Percentiles rank a stretch among this genome's conserved stretches.
phyloP scores from a whole-genome alignment of 30 jellyfish, hydroid and myxozoan species.

The Nemopilema nomurai region DNA sequence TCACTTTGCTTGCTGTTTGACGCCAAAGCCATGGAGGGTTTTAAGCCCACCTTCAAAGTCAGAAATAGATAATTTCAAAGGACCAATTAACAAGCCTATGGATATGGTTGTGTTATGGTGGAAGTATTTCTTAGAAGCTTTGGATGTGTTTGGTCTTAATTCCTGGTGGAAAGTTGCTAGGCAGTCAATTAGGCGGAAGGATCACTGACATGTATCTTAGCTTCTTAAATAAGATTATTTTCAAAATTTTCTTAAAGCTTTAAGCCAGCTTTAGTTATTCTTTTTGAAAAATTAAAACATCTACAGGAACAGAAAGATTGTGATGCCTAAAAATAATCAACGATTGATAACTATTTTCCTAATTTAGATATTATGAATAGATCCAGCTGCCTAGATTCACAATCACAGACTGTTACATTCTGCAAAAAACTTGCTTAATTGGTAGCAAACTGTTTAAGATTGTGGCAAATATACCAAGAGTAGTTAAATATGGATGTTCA shows the following conservation, averaged over 20 bases:
- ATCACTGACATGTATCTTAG: slow-evolving; percentile 14
- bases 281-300: too few species aligned
- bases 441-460: too few species aligned
- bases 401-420: too few species aligned
- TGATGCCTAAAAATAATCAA: too few species aligned
- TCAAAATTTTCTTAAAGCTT: not conserved
- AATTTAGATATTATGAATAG: too few species aligned
- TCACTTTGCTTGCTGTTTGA: slow-evolving; percentile 97
- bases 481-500: too few species aligned
- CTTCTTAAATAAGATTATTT: not conserved
- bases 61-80: slow-evolving; percentile 49
- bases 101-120: slow-evolving; percentile 92
- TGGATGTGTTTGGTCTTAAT: slow-evolving; percentile 60
- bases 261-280: too few species aligned
- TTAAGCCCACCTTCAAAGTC: slow-evolving; percentile 49
- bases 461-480: too few species aligned
- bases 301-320: too few species aligned
- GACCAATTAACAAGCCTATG: slow-evolving; percentile 80
- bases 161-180: slow-evolving; percentile 82
- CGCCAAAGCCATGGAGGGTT: slow-evolving; percentile 96
- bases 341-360: too few species aligned
- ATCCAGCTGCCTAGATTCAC: too few species aligned
- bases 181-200: slow-evolving; percentile 22
- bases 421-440: too few species aligned
- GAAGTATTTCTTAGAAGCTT: slow-evolving; percentile 82